Base-by-base conservation (phyloP, 2,797 vertebrate species). In the Poeciliopsis paucimaculata region DNA sequence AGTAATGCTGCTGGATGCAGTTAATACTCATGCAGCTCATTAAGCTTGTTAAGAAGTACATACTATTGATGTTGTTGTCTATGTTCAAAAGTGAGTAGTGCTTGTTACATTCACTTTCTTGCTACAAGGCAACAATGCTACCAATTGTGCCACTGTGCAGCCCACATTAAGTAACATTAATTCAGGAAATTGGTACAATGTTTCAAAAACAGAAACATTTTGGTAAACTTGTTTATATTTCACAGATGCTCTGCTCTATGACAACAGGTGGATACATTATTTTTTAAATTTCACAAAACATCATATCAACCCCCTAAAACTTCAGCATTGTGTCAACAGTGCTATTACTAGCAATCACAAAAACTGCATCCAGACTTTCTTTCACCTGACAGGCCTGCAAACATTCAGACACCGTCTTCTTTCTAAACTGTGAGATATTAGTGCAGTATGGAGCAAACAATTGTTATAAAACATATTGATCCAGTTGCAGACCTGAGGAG, bases 401-500 rank as follows among this genome's bases (percentile, higher is more conserved):
- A 72, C 13, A 73, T 66, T 36, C n/a, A 57, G 5, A 12, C 78
- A 72, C 49, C 66, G 31, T 4, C 13, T 18, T 81, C 12, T 4
- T 62, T 66, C 39, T 2, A 73, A 60, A 75, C 47, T 23, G 15
- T 71, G 45, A 80, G n/a, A 80, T 77, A 80, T 78, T 13, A n/a
- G 45, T 26, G 73, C 31, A 77, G 68, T 73, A 73, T 82, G 49
- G 85, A 9, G 57, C 26, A 73, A 77, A 81, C 46, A 81, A 68
- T 87, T 66, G 76, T 79, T 79, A 60, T 26, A 49, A 62, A 72
- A 49, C 43, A 77, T 72, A 41, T 45, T 64, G 78, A 82, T 77
- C 51, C 26, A 77, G 72, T n/a, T 87, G 62, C 66, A 77, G 73
- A 88, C 47, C 76, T 34, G 66, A 72, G 76, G 34, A 88, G 83